Base-by-base conservation (phyloP, 1,140 invertebrate genomes). In the Psilanteris sp. region DNA sequence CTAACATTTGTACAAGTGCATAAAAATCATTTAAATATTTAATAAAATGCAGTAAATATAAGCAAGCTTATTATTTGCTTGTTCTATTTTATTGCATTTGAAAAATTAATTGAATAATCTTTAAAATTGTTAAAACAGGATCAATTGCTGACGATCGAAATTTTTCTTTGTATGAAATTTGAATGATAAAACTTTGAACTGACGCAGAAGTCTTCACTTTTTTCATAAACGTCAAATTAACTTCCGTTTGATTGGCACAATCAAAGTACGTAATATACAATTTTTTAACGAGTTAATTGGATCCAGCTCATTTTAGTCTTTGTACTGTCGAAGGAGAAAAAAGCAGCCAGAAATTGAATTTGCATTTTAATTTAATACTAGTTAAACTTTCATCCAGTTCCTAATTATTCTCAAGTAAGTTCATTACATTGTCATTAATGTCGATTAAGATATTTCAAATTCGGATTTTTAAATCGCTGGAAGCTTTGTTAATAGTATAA, bases 321-420 rank as follows among this genome's bases (percentile, higher is more conserved):
- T 67, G 18, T 43, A 48, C n/a, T n/a, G n/a, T n/a, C n/a, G 27
- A 52, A 72, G 14, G 22, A 41, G 50, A 71, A 80, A 44, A 34
- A 59, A 68, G 41, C 55, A 37, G 32, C 66, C 64, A 64, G 70
- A 80, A 77, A 77, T 77, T 77, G 72, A 73, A 72, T 68, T 66
- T 64, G 26, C 59, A 64, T 64, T 50, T 64, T 50, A 50, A 64
- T 64, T 50, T 52, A 41, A 50, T 64, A 31, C 59, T 43, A 52
- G 44, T 64, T 64, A 50, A 64, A 64, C 59, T 64, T 64, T 43
- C 27, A 29, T 50, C 34, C 15, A 22, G 39, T 39, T 41, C 29
- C 13, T 24, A 64, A 64, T 64, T 64, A 52, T 64, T 50, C 44
- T 16, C 9, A 37, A 46, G 37, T 59, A 48, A 62, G 59, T 64